phyloP scores from a whole-genome alignment of 2,113 vertebrate species.

The Sialia sialis region DNA sequence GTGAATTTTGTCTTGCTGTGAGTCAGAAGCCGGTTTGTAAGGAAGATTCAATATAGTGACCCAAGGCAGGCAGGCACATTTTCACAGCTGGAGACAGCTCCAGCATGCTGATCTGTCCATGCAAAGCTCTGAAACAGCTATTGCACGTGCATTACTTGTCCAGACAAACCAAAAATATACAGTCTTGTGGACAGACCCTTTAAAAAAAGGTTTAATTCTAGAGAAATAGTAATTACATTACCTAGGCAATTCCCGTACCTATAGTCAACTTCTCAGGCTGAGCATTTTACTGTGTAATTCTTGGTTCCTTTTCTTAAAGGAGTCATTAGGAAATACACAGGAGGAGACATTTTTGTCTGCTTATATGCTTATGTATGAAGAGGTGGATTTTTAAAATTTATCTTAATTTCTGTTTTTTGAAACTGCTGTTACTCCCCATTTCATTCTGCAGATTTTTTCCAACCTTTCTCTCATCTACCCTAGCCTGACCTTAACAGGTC shows the following conservation, averaged over 20 bases:
- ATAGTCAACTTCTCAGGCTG: neutral
- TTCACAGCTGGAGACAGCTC: neutral
- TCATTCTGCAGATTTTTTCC: neutral
- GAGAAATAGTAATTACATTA: neutral
- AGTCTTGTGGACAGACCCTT: neutral
- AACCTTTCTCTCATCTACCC: neutral
- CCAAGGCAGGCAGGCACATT: neutral
- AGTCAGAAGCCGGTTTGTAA: neutral
- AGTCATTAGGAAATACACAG: neutral
- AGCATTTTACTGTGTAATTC: neutral
- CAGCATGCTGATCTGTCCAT: neutral
- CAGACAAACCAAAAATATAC: neutral
- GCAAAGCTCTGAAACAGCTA: neutral
- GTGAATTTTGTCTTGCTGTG: neutral
- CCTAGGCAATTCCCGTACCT: neutral
- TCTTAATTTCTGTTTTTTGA: neutral
- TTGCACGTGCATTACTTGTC: neutral
- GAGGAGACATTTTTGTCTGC: neutral
- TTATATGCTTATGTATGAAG: neutral
- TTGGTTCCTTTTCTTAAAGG: neutral
- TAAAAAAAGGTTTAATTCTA: accelerated
- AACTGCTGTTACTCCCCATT: neutral
- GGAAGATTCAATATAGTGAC: neutral
- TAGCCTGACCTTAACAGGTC: neutral
- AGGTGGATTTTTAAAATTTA: neutral